Evolutionary conservation across 2,797 vertebrate genomes (phyloP), one percentile per base, ranked within the genome.

Genomic region (Alosa sapidissima): DNA sequence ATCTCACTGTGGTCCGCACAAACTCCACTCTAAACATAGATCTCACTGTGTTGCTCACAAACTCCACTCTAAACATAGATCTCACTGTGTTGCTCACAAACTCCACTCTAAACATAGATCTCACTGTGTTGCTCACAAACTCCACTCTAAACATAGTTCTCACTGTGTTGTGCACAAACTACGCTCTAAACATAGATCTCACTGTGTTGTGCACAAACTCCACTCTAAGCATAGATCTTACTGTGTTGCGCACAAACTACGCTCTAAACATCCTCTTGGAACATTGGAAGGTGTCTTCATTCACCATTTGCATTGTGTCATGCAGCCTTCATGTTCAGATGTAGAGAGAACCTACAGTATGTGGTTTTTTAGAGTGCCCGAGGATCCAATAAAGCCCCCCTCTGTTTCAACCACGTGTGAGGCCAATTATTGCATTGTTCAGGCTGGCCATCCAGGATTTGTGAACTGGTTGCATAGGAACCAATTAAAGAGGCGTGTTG

Each of bases 401-500:
- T 45, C 36, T 78, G 36, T 45, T 78, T 45, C 41, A n/a, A 10
- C 41, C 72, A 21, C 19, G 85, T 88, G 87, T 84, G 87, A 82
- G 84, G 89, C 87, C 88, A 91, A 87, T 89, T 88, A 52, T 86
- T 68, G 86, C 84, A 62, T 88, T 88, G 89, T 92, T 91, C 89
- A 88, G 85, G 89, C 92, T 91, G 89, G 85, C 87, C 52, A 21
- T 90, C 91, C 88, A 86, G 85, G 89, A 81, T 82, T 78, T 83
- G 85, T 87, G 85, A 89, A 88, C 19, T 87, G 88, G 89, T 88
- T 92, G 92, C 92, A 93, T 87, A 90, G 91, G 90, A 94, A 91
- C 91, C 92, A 94, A 93, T 94, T 94, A 94, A 85, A 89, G 89
- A 87, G 81, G 88, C 41, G 88, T 89, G 91, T 89, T 91, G 89